Base-by-base conservation (phyloP, 2,888 invertebrate species). In the Brenthis hecate region DNA sequence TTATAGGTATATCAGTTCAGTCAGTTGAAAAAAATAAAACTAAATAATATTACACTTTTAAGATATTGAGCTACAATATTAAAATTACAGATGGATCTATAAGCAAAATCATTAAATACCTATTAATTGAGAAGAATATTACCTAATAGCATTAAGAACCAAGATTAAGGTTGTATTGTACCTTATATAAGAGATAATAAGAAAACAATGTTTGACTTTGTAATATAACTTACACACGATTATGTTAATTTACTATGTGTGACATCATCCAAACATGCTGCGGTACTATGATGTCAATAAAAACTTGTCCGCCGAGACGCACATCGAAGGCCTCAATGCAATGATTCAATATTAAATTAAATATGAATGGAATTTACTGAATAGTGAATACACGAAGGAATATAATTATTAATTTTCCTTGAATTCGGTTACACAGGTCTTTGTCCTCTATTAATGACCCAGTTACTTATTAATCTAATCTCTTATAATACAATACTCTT, bases 171-270 rank as follows among this genome's bases (percentile, higher is more conserved):
- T 56, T 13, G 47, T 66, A 48, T 66, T 64, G 19, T 51, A 58
- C 58, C 56, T n/a, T n/a, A 56, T 50, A 60, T 73, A 53, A 60
- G 74, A 74, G 73, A 75, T 73, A 70, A 74, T 69, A 71, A 74
- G 71, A 32, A 56, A 61, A 66, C 62, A 66, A 47, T 77, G 73
- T 72, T 74, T 78, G 71, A 73, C 72, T 73, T 74, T 69, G 70
- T 69, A 71, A 72, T 70, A 72, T 75, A 74, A 73, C 70, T 74
- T 75, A 79, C 77, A 78, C 80, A 78, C 76, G 81, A 82, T 84
- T 85, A 87, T 83, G 84, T 76, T 86, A 87, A 89, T 87, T 86
- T 86, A 88, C 83, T 82, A 82, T 80, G 73, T 70, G 76, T 89
- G 88, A 89, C 85, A 85, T 89, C 90, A 86, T 71, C 77, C 61